These are phyloP conservation scores for Leptobrachium leishanense DNA, from an alignment of 2,113 vertebrate genomes.

Conservation along the genomic window DNA sequence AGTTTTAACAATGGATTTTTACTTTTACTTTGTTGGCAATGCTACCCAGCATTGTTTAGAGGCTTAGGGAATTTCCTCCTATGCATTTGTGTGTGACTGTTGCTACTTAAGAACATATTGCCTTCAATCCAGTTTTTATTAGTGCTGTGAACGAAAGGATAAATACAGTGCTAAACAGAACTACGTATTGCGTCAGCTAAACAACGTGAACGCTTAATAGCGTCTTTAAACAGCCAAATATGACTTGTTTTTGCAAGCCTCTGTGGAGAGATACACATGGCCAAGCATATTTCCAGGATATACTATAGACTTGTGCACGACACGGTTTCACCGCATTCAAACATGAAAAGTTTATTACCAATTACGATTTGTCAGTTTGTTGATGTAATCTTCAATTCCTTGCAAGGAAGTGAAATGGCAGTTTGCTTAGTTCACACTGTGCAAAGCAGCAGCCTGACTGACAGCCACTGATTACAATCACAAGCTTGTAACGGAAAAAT, in stretches of 20 bases:
- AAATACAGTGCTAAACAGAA: too few species aligned
- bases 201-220: conserved; percentile 14
- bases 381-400: conserved; percentile 40
- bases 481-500: conserved; percentile 33
- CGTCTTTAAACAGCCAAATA: background rate
- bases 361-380: conserved; percentile 44
- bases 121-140: too few species aligned
- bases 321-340: background rate
- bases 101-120: too few species aligned
- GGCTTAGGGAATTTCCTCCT: too few species aligned
- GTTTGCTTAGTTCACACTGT: conserved; percentile 21
- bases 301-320: background rate
- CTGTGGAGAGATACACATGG: background rate
- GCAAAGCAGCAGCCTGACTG: conserved; percentile 27
- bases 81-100: too few species aligned
- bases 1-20: too few species aligned
- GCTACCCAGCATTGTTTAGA: too few species aligned
- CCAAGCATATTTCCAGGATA: background rate
- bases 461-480: conserved; percentile 34
- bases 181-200: too few species aligned
- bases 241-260: background rate
- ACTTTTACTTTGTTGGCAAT: too few species aligned
- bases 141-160: too few species aligned
- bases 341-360: conserved; percentile 5
- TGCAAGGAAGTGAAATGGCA: conserved; percentile 36